Conservation (phyloP, 2,888 invertebrate species). For the Graphium colonna region DNA sequence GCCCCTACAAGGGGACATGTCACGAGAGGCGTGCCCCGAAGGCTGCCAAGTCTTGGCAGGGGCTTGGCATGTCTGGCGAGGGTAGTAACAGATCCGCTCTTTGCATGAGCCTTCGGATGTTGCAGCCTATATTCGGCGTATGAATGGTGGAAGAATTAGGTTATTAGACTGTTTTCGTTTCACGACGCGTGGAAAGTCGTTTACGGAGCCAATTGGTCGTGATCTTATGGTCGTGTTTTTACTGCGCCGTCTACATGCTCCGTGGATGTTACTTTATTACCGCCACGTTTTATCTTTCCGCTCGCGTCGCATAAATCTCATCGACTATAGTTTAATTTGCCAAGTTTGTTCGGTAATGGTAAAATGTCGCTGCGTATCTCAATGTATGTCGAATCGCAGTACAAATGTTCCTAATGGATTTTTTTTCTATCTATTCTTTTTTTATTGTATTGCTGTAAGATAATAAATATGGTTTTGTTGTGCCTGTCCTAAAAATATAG, state of each 20-base stretch:
- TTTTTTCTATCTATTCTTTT: no score
- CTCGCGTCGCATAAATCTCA: conserved; percentile 7
- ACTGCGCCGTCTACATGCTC: conserved; percentile 6
- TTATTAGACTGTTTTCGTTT: conserved; percentile 40
- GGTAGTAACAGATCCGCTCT: conserved; percentile 51
- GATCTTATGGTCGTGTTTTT: conserved; percentile 28
- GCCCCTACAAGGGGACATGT: conserved; percentile 33
- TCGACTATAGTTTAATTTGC: background rate
- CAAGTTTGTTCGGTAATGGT: background rate
- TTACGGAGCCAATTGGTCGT: conserved; percentile 33
- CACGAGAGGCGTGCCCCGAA: conserved; percentile 39
- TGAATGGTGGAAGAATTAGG: conserved; percentile 44
- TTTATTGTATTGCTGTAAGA: background rate
- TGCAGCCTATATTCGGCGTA: conserved; percentile 43
- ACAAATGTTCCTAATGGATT: background rate
- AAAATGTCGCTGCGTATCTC: background rate
- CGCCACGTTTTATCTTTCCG: conserved; percentile 1
- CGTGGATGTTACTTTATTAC: conserved; percentile 7
- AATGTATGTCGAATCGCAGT: background rate
- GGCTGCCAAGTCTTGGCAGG: conserved; percentile 61
- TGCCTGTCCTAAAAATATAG: no score
- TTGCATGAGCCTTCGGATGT: conserved; percentile 39
- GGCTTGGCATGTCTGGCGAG: conserved; percentile 37
- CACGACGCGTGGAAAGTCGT: conserved; percentile 31
- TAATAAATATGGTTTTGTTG: no score